Conservation (phyloP, 53 echinoderm and acorn worm genomes). For the Stichopus horrens region DNA sequence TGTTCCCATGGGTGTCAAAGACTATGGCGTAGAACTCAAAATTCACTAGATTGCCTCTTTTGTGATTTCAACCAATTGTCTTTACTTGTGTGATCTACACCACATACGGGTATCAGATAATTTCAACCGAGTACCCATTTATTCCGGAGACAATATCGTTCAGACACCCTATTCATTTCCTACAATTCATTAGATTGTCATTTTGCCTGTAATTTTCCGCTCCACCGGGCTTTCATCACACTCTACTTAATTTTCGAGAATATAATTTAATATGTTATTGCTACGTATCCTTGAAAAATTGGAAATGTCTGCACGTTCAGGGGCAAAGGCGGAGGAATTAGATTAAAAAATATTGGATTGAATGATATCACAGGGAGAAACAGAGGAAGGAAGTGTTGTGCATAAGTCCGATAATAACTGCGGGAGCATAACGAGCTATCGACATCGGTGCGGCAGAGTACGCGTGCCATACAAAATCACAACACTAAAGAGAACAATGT, state of each 20-base stretch:
- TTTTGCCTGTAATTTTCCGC: slow-evolving; percentile 43
- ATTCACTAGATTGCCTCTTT: too few species aligned
- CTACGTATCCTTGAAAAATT: slow-evolving; percentile 47
- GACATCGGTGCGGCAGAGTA: background rate
- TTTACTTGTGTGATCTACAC: background rate
- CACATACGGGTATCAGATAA: background rate
- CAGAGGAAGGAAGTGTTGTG: background rate
- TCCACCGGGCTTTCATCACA: slow-evolving; percentile 26
- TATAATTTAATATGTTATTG: slow-evolving; percentile 47
- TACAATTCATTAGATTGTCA: slow-evolving; percentile 44
- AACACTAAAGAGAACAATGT: background rate
- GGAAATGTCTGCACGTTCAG: slow-evolving; percentile 44
- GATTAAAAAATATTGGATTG: slow-evolving; percentile 38
- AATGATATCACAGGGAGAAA: slow-evolving; percentile 25
- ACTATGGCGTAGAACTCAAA: too few species aligned
- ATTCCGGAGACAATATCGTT: slow-evolving; percentile 33
- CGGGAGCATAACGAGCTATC: background rate
- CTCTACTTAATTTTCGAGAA: slow-evolving; percentile 43
- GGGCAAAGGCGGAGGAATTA: slow-evolving; percentile 41
- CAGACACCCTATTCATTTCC: slow-evolving; percentile 27
- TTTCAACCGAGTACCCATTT: slow-evolving; percentile 17
- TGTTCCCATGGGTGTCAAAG: too few species aligned
- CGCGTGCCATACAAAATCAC: background rate
- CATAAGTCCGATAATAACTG: background rate
- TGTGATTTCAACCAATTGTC: background rate